Evolutionary conservation across 1,140 invertebrate genomes (phyloP).

Genomic region (Brachionus angularis): DNA sequence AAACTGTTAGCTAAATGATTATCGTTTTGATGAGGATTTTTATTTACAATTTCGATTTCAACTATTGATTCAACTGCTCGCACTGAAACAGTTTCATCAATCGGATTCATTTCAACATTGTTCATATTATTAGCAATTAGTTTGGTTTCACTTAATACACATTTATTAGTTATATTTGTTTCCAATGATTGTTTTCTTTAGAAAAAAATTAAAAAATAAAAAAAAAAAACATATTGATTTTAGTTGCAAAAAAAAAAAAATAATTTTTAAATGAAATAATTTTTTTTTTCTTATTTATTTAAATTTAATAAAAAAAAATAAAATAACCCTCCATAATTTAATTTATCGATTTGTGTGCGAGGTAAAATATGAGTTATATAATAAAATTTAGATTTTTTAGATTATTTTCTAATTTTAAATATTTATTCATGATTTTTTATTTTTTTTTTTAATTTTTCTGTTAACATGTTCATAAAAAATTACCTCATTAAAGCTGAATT

Average conservation of each 20-base stretch:
- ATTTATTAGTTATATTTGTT: not conserved
- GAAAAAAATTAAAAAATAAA: not conserved
- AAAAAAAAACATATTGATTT: slow-evolving; percentile 25
- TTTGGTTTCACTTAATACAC: not conserved
- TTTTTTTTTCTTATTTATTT: slow-evolving; percentile 41
- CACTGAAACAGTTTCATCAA: not conserved
- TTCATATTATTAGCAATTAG: slow-evolving; percentile 10
- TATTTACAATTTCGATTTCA: not conserved
- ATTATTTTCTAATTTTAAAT: too few species aligned
- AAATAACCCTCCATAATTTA: too few species aligned
- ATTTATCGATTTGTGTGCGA: too few species aligned
- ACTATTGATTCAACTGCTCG: slow-evolving; percentile 3
- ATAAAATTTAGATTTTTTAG: too few species aligned
- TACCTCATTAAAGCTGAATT: too few species aligned
- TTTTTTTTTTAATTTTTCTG: too few species aligned
- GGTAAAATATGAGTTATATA: too few species aligned
- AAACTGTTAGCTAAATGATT: too few species aligned
- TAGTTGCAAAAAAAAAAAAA: slow-evolving; percentile 10
- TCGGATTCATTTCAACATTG: not conserved
- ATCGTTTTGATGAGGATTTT: too few species aligned
- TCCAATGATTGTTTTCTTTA: not conserved
- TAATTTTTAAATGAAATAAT: slow-evolving; percentile 21
- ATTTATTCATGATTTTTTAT: too few species aligned
- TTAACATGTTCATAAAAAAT: too few species aligned
- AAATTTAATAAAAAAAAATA: too few species aligned